These are phyloP conservation scores for Leptura quadrifasciata DNA, from an alignment of 2,888 invertebrate genomes.

Conservation along the genomic window DNA sequence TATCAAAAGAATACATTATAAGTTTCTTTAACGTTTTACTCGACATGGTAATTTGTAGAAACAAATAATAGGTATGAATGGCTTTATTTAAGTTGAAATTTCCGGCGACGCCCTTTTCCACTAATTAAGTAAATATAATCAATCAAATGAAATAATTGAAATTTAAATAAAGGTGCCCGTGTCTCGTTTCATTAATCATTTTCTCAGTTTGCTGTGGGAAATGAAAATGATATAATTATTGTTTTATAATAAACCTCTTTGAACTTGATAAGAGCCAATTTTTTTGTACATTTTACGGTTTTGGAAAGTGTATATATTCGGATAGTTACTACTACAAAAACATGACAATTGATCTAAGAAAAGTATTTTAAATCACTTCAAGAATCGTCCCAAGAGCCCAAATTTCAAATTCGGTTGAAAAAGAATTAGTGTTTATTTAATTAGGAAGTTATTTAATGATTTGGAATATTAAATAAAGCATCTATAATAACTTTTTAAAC, in stretches of 20 bases:
- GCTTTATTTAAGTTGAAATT: slow-evolving; percentile 59
- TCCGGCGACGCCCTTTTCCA: slow-evolving; percentile 39
- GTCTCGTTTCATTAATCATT: slow-evolving; percentile 59
- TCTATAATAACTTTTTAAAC: no score
- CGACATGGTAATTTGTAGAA: slow-evolving; percentile 58
- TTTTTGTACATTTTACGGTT: no score
- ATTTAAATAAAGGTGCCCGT: slow-evolving; percentile 61
- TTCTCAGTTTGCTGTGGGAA: slow-evolving; percentile 46
- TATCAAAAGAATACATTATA: slow-evolving; percentile 68
- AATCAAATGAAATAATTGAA: slow-evolving; percentile 65
- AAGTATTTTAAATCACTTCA: no score
- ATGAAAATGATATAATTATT: slow-evolving; percentile 48
- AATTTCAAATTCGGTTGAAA: no score
- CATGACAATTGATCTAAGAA: no score
- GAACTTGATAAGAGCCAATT: no score
- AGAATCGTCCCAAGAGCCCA: no score
- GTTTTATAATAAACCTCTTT: not conserved
- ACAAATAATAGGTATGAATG: slow-evolving; percentile 60
- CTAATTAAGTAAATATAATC: slow-evolving; percentile 66
- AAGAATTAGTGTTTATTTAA: no score
- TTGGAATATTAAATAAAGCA: no score
- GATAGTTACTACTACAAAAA: no score
- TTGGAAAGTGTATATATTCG: no score
- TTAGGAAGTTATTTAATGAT: no score
- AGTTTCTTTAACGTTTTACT: slow-evolving; percentile 44